A percentile compares a stretch with the other conserved stretches of the same genome.
phyloP scores from a whole-genome alignment of 1,140 invertebrate genomes.

The Caerostris darwini region DNA sequence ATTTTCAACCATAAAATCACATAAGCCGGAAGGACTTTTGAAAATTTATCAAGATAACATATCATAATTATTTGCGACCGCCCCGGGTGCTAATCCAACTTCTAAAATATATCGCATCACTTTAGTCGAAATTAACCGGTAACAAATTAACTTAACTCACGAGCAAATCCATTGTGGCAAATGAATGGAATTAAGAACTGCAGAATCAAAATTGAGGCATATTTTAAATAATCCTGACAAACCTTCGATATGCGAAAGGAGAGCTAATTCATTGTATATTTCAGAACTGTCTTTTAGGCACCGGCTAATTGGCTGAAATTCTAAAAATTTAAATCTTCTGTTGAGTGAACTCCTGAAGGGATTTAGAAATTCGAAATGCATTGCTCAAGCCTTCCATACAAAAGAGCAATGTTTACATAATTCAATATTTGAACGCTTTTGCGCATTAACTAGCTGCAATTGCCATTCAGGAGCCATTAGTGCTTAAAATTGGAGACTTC shows the following conservation, averaged over 20 bases:
- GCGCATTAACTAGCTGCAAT: not conserved
- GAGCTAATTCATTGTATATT: not conserved
- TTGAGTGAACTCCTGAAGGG: not conserved
- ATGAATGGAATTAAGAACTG: not conserved
- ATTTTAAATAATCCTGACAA: not conserved
- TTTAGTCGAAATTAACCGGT: not conserved
- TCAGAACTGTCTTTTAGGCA: not conserved
- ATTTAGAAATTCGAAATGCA: not conserved
- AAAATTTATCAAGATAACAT: not conserved
- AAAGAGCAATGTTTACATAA: not conserved
- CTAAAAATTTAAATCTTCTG: not conserved
- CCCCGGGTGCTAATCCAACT: not conserved
- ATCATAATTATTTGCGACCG: not conserved
- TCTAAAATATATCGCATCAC: not conserved
- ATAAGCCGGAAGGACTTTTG: too few species aligned
- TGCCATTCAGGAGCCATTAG: not conserved
- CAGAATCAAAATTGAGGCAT: not conserved
- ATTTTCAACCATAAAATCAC: too few species aligned
- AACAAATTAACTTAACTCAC: not conserved
- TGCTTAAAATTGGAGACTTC: not conserved
- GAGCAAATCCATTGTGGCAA: not conserved
- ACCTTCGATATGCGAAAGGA: not conserved
- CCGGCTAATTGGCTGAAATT: not conserved
- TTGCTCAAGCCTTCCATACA: not conserved
- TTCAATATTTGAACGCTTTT: not conserved